phyloP scores from a whole-genome alignment of 2,888 invertebrate genomes.

The Hirtodrosophila confusa region DNA sequence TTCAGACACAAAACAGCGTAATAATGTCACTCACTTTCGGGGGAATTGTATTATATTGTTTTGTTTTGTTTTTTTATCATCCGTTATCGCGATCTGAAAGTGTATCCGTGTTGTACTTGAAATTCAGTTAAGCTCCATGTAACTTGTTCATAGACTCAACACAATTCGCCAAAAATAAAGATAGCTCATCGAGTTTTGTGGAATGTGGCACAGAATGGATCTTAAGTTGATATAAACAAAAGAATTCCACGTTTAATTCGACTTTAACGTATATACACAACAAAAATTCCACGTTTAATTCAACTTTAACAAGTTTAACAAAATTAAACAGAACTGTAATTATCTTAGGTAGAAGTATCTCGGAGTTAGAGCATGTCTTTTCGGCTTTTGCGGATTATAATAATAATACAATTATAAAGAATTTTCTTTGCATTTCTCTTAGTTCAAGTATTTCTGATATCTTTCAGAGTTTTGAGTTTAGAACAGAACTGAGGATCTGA shows the following conservation, averaged over 20 bases:
- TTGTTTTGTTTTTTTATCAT: constrained; percentile 37
- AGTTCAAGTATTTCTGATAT: too few relatives aligned
- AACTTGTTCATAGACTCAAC: constrained; percentile 10
- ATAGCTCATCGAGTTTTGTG: too few relatives aligned
- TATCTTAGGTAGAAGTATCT: neutral
- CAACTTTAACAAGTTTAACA: constrained; percentile 9
- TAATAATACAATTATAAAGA: too few relatives aligned
- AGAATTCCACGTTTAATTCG: too few relatives aligned
- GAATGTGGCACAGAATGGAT: too few relatives aligned
- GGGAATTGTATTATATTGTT: constrained; percentile 31
- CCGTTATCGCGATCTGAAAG: constrained; percentile 47
- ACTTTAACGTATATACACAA: neutral
- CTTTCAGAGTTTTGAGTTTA: too few relatives aligned
- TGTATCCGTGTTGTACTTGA: constrained; percentile 27
- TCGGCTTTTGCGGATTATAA: neutral
- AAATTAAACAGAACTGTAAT: neutral
- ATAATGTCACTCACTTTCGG: constrained; percentile 33
- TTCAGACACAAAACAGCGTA: constrained; percentile 14
- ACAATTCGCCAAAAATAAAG: too few relatives aligned
- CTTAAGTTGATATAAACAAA: too few relatives aligned
- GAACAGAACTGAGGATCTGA: too few relatives aligned
- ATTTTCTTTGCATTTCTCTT: too few relatives aligned
- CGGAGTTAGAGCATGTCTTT: too few relatives aligned
- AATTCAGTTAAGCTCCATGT: constrained; percentile 44
- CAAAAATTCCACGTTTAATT: constrained; percentile 21